A percentile compares a stretch with the other conserved stretches of the same genome.
Conservation (phyloP, 2,113 vertebrate species). For the Tetrao urogallus region DNA sequence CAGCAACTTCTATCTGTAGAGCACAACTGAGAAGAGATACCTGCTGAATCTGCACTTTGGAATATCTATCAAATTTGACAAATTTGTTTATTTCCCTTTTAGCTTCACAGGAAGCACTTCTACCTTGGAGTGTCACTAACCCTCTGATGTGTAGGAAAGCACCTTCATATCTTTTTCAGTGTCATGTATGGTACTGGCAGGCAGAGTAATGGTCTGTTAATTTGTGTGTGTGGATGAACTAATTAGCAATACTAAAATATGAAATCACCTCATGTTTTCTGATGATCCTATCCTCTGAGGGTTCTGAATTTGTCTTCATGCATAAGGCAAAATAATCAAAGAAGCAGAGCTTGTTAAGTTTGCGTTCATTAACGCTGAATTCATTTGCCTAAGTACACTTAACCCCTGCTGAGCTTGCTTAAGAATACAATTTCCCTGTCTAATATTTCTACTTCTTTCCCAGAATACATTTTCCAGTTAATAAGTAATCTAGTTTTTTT, state of each 20-base stretch:
- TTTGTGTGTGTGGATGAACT: slow-evolving; percentile 64
- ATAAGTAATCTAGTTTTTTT: background rate
- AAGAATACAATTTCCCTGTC: slow-evolving; percentile 1
- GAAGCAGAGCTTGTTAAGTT: slow-evolving; percentile 49
- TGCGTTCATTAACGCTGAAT: slow-evolving; percentile 65
- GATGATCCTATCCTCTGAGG: slow-evolving; percentile 30
- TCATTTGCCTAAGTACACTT: slow-evolving; percentile 68
- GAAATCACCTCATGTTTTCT: slow-evolving; percentile 62
- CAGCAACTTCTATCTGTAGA: background rate
- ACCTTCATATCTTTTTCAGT: background rate
- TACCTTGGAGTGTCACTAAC: background rate
- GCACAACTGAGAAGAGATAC: background rate
- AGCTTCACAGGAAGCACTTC: background rate
- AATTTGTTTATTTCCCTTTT: background rate
- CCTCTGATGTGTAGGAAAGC: background rate
- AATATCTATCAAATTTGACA: background rate
- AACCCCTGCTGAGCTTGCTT: slow-evolving; percentile 60
- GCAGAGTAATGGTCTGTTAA: slow-evolving; percentile 52
- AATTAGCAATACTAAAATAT: slow-evolving; percentile 68
- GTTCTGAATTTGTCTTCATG: slow-evolving; percentile 60
- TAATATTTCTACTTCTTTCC: slow-evolving; percentile 19
- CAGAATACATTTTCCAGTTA: slow-evolving; percentile 37
- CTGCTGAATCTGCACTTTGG: background rate
- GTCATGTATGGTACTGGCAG: background rate
- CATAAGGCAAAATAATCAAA: slow-evolving; percentile 67